Percentiles rank a stretch among this genome's conserved stretches.
These are phyloP conservation scores for Drosophila nr. medialis DNA, from an alignment of 2,888 invertebrate species.

Conservation along the genomic window DNA sequence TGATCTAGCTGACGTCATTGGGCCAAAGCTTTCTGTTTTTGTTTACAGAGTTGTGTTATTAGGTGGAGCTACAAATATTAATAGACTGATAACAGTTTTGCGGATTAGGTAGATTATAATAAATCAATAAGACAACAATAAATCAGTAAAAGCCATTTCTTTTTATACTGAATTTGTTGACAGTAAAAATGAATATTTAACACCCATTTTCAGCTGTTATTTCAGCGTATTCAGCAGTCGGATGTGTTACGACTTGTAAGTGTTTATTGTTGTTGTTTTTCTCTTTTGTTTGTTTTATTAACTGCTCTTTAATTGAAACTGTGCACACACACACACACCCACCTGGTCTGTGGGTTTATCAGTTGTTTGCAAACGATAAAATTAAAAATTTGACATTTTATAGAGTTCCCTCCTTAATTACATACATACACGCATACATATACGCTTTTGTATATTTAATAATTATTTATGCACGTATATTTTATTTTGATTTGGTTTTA, in stretches of 20 bases:
- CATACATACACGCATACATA: background rate
- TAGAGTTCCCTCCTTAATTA: constrained; percentile 24
- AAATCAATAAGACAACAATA: background rate
- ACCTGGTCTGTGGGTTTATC: constrained; percentile 34
- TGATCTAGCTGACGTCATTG: constrained; percentile 29
- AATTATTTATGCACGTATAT: constrained; percentile 24
- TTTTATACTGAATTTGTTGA: background rate
- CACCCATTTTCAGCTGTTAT: background rate
- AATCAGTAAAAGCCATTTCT: background rate
- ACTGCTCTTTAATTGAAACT: constrained; percentile 19
- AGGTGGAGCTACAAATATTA: background rate
- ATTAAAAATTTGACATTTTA: constrained; percentile 25
- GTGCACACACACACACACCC: background rate
- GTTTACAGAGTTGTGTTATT: background rate
- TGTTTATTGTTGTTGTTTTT: background rate
- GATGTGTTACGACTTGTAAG: background rate
- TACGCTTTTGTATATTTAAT: background rate
- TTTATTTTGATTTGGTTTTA: constrained; percentile 23
- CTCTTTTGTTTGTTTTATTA: background rate
- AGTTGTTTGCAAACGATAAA: constrained; percentile 60
- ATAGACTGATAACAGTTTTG: background rate
- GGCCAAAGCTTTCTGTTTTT: background rate
- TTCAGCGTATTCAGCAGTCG: background rate
- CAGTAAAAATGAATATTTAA: background rate
- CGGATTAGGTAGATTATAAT: too few species aligned